Conservation (phyloP, 2,797 vertebrate genomes). For the Typhlichthys subterraneus region DNA sequence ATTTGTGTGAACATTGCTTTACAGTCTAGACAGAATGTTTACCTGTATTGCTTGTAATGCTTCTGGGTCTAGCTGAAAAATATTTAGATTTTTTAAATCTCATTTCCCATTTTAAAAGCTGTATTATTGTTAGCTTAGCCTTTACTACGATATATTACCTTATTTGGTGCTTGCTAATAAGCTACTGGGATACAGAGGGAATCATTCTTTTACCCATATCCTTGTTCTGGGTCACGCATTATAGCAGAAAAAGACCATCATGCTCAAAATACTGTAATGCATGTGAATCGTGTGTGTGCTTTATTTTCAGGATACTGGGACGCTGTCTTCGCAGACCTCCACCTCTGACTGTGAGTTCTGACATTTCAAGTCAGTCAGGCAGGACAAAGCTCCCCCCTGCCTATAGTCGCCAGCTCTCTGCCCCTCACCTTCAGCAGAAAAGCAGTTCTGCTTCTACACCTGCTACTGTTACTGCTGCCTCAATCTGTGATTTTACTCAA, state of each 20-base stretch:
- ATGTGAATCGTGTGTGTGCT: not conserved
- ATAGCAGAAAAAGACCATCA: not conserved
- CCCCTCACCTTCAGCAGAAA: conserved; percentile 60
- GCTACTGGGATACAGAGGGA: not conserved
- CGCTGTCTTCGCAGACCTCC: conserved; percentile 60
- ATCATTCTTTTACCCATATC: not conserved
- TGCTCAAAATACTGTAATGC: not conserved
- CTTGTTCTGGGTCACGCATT: not conserved
- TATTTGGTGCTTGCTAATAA: not conserved
- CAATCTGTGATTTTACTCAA: not conserved
- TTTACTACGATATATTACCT: not conserved
- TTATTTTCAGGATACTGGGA: conserved; percentile 49
- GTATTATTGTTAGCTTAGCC: not conserved
- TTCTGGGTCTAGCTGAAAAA: too few relatives aligned
- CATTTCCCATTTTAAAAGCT: not conserved
- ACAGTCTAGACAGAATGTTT: too few relatives aligned
- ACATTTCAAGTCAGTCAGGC: conserved; percentile 45
- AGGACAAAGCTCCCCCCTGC: conserved; percentile 55
- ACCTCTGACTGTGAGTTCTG: conserved; percentile 57
- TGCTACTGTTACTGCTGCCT: not conserved
- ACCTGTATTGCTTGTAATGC: too few relatives aligned
- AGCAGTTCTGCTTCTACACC: not conserved
- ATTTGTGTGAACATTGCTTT: too few relatives aligned
- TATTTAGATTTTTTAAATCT: too few relatives aligned
- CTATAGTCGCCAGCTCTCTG: conserved; percentile 62